Percentiles rank a stretch among this genome's conserved stretches.
phyloP scores from a whole-genome alignment of 2,797 vertebrate species.

The Tenualosa thibaudeaui region DNA sequence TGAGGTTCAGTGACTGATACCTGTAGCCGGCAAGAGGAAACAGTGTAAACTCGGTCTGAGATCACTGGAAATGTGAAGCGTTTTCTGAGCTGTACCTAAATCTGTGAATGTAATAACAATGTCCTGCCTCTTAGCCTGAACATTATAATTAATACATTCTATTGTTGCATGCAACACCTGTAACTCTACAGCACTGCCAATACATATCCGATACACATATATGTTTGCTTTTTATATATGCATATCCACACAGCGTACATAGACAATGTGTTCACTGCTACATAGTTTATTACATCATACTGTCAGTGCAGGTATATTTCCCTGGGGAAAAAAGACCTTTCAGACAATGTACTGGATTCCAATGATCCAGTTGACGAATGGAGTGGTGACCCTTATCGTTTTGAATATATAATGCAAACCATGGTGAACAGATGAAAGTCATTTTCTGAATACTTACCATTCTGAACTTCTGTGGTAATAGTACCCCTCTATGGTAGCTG shows the following conservation, averaged over 20 bases:
- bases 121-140: background rate
- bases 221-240: no score
- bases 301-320: no score
- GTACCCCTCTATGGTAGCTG: conserved; percentile 92
- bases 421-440: background rate
- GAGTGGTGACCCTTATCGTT: background rate
- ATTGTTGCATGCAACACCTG: background rate
- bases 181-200: background rate
- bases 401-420: background rate
- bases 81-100: no score
- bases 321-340: no score
- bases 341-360: background rate
- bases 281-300: no score
- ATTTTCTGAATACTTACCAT: conserved; percentile 68
- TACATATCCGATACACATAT: no score
- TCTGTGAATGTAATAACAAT: conserved; percentile 48
- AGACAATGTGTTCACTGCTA: no score
- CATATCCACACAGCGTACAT: no score
- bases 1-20: conserved; percentile 97
- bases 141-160: background rate
- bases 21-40: conserved; percentile 63
- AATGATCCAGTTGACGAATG: background rate
- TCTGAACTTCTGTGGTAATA: conserved; percentile 89
- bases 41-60: conserved; percentile 18
- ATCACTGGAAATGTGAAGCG: conserved; percentile 55